Evolutionary conservation across 2,113 vertebrate species (phyloP).

Genomic region (Cyprinodon tularosa): DNA sequence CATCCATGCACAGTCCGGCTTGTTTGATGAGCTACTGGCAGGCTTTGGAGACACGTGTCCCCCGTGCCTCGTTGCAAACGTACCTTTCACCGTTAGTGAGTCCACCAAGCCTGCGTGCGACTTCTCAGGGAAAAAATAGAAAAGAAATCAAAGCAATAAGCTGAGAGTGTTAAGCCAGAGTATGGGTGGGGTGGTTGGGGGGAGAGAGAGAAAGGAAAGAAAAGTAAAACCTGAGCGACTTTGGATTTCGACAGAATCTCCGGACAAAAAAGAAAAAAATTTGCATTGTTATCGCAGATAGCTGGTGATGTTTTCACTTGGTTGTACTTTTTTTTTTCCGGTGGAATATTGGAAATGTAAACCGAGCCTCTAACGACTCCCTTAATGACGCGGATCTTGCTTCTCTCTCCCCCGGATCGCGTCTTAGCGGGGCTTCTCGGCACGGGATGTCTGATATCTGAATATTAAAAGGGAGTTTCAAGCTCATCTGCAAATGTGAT

Average conservation of each 20-base stretch:
- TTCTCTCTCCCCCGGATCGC: conserved; percentile 70
- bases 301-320: conserved; percentile 79
- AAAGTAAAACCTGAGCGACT: conserved; percentile 72
- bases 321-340: conserved; percentile 75
- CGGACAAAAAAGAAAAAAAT: conserved; percentile 73
- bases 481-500: conserved; percentile 88
- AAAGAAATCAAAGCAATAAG: conserved; percentile 78
- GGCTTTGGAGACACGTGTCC: conserved; percentile 72
- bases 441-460: conserved; percentile 82
- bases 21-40: conserved; percentile 79
- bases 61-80: conserved; percentile 74
- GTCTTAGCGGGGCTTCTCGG: conserved; percentile 79
- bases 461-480: conserved; percentile 87
- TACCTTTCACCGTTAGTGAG: conserved; percentile 72
- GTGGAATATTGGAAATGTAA: conserved; percentile 81
- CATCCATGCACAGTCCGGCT: conserved; percentile 59
- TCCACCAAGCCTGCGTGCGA: conserved; percentile 67
- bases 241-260: conserved; percentile 80
- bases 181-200: not conserved
- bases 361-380: conserved; percentile 75
- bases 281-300: conserved; percentile 83
- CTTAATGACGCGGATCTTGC: conserved; percentile 80
- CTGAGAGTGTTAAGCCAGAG: conserved; percentile 70
- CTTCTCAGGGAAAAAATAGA: conserved; percentile 63
- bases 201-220: conserved; percentile 6